A percentile compares a stretch with the other conserved stretches of the same genome.
These are phyloP conservation scores for Promerops cafer DNA, from an alignment of 2,113 vertebrate genomes.

Conservation along the genomic window DNA sequence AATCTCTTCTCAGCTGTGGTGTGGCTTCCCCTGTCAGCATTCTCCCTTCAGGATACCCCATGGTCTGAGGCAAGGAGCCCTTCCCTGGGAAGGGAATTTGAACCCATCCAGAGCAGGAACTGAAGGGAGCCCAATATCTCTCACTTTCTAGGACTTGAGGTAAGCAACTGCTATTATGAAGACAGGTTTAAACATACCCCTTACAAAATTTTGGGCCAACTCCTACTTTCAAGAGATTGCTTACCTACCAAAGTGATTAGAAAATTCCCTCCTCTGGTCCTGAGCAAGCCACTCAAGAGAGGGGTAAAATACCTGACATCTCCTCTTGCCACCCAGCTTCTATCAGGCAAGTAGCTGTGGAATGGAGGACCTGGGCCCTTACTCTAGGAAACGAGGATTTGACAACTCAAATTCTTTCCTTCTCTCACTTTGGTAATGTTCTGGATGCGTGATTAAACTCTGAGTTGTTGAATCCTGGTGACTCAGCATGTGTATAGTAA, in stretches of 20 bases:
- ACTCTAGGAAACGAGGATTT: not conserved
- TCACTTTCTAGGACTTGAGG: rapidly evolving
- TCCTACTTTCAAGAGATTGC: not conserved
- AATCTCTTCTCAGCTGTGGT: rapidly evolving
- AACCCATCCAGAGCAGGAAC: not conserved
- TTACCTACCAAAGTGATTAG: not conserved
- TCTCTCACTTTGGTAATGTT: not conserved
- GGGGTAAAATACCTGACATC: not conserved
- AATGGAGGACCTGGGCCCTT: not conserved
- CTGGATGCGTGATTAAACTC: not conserved
- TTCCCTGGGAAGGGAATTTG: not conserved
- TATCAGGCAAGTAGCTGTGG: not conserved
- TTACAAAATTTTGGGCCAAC: not conserved
- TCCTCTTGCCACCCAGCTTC: not conserved
- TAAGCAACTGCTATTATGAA: not conserved
- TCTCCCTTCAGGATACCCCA: no score
- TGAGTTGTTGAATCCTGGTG: not conserved
- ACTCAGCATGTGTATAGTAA: not conserved
- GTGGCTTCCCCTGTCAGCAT: not conserved
- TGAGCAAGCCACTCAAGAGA: not conserved
- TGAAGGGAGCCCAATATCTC: not conserved
- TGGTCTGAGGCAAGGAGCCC: rapidly evolving
- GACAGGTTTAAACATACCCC: not conserved
- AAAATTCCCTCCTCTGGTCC: not conserved
- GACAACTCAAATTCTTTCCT: not conserved